Percentiles rank a stretch among this genome's conserved stretches.
Evolutionary conservation across 1,140 invertebrate species (phyloP).

Genomic region (Ridgeia piscesae): DNA sequence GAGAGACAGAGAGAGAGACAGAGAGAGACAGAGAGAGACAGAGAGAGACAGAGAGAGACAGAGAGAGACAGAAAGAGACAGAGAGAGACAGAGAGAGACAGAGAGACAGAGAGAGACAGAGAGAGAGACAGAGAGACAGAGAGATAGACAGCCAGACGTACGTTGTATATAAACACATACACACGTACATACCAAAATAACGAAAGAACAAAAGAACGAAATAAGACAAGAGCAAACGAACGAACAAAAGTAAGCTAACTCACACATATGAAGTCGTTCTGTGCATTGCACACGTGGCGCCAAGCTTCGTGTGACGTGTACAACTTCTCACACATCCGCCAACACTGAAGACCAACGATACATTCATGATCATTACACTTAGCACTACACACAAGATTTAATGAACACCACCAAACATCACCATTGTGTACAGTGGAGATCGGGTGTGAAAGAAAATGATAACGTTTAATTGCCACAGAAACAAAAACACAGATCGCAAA

Average conservation of each 20-base stretch:
- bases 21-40: background rate
- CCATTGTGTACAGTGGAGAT: background rate
- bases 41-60: background rate
- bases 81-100: background rate
- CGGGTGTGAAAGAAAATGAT: background rate
- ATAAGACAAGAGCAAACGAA: background rate
- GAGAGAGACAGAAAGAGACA: background rate
- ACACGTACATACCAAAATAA: background rate
- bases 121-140: background rate
- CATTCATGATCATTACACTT: background rate
- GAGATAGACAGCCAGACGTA: background rate
- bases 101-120: background rate
- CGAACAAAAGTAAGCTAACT: background rate
- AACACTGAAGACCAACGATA: background rate
- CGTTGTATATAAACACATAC: background rate
- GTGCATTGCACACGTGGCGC: background rate
- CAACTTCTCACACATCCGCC: background rate
- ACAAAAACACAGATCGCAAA: too few species aligned
- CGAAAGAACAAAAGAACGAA: background rate
- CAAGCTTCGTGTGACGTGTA: background rate
- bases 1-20: background rate
- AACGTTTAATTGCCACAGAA: too few species aligned
- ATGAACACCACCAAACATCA: background rate
- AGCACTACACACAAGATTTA: background rate
- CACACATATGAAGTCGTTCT: background rate